These are phyloP conservation scores for Tuta absoluta DNA, from an alignment of 2,888 invertebrate genomes.

Conservation along the genomic window DNA sequence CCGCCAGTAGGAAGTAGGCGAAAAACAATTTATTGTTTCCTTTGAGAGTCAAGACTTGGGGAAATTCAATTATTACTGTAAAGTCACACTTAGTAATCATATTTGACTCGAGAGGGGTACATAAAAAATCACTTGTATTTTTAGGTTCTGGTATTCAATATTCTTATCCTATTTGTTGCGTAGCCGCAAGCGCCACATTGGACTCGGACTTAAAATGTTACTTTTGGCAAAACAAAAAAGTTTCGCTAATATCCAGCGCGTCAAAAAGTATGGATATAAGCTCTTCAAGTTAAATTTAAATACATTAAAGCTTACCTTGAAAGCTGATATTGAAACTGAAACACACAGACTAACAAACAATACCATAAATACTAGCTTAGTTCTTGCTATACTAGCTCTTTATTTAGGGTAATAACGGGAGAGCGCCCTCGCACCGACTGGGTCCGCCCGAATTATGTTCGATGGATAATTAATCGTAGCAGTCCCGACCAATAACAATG, in stretches of 20 bases:
- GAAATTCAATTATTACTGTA: background rate
- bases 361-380: too few relatives aligned
- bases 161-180: background rate
- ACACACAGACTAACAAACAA: too few relatives aligned
- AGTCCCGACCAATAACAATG: conserved; percentile 73
- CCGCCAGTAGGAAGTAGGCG: background rate
- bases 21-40: conserved; percentile 10
- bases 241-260: too few relatives aligned
- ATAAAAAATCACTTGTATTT: background rate
- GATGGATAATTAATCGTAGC: conserved; percentile 77
- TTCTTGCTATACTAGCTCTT: too few relatives aligned
- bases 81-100: background rate
- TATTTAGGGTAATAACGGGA: background rate
- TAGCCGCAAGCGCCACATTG: too few relatives aligned
- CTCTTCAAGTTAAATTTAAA: too few relatives aligned
- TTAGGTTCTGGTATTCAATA: background rate
- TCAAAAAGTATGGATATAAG: too few relatives aligned
- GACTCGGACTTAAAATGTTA: too few relatives aligned
- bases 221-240: too few relatives aligned
- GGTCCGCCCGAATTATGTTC: conserved; percentile 79
- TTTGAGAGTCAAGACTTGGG: background rate
- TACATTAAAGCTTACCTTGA: too few relatives aligned
- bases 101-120: background rate
- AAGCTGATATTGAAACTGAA: too few relatives aligned
- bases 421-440: background rate